Conservation (phyloP, 1,140 invertebrate species). For the Nasonia longicornis region DNA sequence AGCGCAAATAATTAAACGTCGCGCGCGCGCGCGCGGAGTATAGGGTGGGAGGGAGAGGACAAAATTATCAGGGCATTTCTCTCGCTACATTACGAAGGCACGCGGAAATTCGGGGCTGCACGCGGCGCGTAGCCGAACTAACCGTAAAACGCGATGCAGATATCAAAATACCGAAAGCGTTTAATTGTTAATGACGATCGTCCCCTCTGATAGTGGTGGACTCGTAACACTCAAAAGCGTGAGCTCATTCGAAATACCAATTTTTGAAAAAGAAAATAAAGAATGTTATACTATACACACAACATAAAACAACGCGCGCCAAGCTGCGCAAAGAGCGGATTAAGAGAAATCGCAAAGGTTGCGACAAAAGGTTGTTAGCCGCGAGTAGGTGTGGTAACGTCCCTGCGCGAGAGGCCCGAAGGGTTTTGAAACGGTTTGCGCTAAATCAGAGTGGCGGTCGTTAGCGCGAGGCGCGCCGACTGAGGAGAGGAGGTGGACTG, state of each 20-base stretch:
- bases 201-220: too few species aligned
- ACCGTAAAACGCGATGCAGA: conserved; percentile 7
- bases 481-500: not conserved
- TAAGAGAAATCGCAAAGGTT: conserved; percentile 23
- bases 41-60: not conserved
- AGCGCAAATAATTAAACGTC: conserved; percentile 61
- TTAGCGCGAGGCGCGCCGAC: conserved; percentile 28
- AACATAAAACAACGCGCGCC: too few species aligned
- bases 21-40: not conserved
- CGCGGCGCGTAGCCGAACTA: not conserved
- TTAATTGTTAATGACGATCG: conserved; percentile 31
- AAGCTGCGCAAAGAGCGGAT: not conserved
- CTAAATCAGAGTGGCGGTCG: conserved; percentile 43
- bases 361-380: conserved; percentile 34
- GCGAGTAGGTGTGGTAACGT: not conserved
- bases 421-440: conserved; percentile 41
- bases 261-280: not conserved
- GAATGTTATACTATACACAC: not conserved
- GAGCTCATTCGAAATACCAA: too few species aligned
- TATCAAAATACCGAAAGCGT: conserved; percentile 29
- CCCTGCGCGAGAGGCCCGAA: not conserved
- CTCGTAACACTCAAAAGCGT: too few species aligned
- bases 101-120: not conserved
- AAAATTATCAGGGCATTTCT: conserved; percentile 40
- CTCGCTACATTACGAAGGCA: conserved; percentile 14